phyloP scores from a whole-genome alignment of 2,888 invertebrate genomes.

The Acleris laterana region DNA sequence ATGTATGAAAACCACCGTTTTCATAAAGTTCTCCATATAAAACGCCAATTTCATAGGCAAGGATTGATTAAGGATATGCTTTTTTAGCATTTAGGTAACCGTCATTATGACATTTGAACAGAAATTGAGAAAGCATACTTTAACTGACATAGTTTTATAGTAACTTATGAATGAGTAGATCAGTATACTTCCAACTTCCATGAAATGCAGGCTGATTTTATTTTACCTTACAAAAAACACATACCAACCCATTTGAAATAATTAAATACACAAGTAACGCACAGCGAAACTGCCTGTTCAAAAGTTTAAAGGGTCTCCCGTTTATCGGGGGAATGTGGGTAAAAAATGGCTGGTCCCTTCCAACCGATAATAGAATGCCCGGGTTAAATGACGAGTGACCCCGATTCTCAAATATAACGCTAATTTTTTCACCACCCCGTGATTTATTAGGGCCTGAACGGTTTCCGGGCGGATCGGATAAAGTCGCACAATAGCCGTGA shows the following conservation, averaged over 20 bases:
- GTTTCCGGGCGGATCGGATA: constrained; percentile 55
- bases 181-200: too few relatives aligned
- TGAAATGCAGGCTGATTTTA: too few relatives aligned
- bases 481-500: constrained; percentile 57
- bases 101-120: too few relatives aligned
- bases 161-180: too few relatives aligned
- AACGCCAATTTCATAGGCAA: too few relatives aligned
- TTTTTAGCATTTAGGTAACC: too few relatives aligned
- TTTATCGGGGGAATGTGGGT: constrained; percentile 49
- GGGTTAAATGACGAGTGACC: constrained; percentile 56
- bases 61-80: too few relatives aligned
- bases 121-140: too few relatives aligned
- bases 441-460: constrained; percentile 67
- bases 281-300: constrained; percentile 32
- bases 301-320: constrained; percentile 48
- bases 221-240: too few relatives aligned
- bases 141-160: too few relatives aligned
- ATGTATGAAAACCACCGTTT: too few relatives aligned
- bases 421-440: constrained; percentile 60
- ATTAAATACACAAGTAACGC: constrained; percentile 26
- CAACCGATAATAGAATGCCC: constrained; percentile 54
- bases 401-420: constrained; percentile 61
- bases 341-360: constrained; percentile 57
- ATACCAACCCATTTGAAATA: constrained; percentile 2
- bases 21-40: too few relatives aligned